Evolutionary conservation across 1,140 invertebrate species (phyloP).

Genomic region (Lamellibrachia luymesi): DNA sequence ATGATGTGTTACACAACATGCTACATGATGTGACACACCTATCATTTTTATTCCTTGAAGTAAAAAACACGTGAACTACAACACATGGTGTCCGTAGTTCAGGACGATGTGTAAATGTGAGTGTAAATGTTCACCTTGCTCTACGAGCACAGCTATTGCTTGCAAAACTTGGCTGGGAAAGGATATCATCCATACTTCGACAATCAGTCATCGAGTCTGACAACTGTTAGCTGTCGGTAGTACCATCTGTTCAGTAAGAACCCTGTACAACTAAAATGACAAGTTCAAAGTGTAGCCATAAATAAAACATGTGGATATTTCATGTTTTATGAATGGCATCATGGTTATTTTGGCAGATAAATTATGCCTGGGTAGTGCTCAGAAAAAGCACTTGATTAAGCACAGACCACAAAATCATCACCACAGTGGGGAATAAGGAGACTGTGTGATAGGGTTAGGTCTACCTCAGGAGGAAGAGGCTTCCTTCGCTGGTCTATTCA

Average conservation of each 20-base stretch:
- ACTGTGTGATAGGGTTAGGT: not conserved
- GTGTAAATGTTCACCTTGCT: no score
- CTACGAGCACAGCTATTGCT: no score
- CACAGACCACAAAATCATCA: not conserved
- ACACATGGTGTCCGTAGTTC: no score
- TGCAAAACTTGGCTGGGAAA: no score
- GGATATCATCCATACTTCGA: no score
- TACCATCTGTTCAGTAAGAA: not conserved
- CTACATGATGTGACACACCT: no score
- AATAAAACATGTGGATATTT: not conserved
- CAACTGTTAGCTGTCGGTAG: not conserved
- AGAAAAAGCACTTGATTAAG: not conserved
- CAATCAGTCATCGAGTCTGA: no score
- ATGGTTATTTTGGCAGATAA: not conserved
- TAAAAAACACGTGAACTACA: no score
- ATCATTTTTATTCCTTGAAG: no score
- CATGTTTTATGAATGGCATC: not conserved
- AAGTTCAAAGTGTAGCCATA: not conserved
- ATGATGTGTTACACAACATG: no score
- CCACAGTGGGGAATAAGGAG: not conserved
- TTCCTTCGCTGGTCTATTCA: not conserved
- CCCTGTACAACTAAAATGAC: not conserved
- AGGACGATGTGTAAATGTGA: no score
- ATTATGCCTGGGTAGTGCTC: not conserved
- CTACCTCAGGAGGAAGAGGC: not conserved